phyloP scores from a whole-genome alignment of 2,797 vertebrate species.

The Ceyx erithaca region DNA sequence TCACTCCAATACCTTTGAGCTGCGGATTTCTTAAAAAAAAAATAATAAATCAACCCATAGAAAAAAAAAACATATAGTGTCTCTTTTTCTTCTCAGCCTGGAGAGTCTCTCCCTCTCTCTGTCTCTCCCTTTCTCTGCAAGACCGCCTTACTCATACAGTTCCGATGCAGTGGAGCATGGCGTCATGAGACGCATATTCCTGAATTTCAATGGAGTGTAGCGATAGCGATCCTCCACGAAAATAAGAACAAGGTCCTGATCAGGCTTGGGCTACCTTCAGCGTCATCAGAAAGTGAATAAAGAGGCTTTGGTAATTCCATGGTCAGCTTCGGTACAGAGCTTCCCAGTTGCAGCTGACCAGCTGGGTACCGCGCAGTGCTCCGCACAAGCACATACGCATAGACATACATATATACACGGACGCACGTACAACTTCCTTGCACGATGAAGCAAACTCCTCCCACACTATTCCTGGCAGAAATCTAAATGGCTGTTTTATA shows the following conservation, averaged over 20 bases:
- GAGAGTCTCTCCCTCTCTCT: constrained; percentile 21
- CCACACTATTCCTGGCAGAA: constrained; percentile 30
- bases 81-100: constrained; percentile 32
- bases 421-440: constrained; percentile 39
- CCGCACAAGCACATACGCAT: neutral
- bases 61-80: constrained; percentile 19
- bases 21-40: constrained; percentile 9
- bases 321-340: constrained; percentile 6
- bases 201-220: constrained; percentile 57
- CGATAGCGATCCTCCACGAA: constrained; percentile 12
- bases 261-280: constrained; percentile 38
- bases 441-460: constrained; percentile 56
- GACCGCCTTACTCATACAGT: constrained; percentile 49
- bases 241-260: constrained; percentile 7
- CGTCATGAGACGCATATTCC: constrained; percentile 67
- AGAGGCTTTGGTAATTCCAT: constrained; percentile 61
- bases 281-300: constrained; percentile 53
- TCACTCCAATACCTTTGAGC: constrained; percentile 39
- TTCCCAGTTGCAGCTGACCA: constrained; percentile 13
- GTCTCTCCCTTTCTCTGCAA: constrained; percentile 44
- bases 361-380: neutral
- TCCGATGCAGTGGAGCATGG: constrained; percentile 71
- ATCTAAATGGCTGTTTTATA: constrained; percentile 71
- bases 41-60: neutral
- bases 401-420: constrained; percentile 16